Evolutionary conservation across 2,113 vertebrate genomes (phyloP).

Genomic region (Odobenus rosmarus): DNA sequence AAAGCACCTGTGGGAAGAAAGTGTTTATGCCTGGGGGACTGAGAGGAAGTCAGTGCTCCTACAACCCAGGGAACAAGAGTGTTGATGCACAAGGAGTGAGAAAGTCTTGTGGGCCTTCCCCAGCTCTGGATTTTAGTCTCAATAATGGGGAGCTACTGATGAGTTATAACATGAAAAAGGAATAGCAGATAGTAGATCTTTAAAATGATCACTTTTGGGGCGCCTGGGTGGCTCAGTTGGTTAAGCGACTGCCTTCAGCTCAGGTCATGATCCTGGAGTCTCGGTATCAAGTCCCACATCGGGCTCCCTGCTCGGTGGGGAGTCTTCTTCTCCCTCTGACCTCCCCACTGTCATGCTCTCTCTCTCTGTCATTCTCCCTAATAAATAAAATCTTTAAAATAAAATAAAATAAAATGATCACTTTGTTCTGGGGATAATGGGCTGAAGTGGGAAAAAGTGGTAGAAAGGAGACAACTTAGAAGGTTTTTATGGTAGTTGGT

Average conservation of each 20-base stretch:
- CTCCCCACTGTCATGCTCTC: no score
- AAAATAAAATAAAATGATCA: background rate
- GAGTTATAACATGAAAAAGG: background rate
- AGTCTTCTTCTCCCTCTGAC: no score
- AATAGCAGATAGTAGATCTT: background rate
- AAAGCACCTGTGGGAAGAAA: background rate
- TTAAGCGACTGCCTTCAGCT: no score
- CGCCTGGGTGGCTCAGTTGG: no score
- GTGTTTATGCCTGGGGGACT: background rate
- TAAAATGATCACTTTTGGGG: background rate
- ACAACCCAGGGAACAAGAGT: background rate
- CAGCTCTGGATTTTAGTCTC: background rate
- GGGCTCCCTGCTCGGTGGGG: no score
- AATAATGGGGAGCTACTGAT: background rate
- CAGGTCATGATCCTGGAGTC: no score
- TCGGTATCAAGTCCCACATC: no score
- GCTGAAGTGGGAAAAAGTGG: background rate
- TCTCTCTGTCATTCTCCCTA: no score
- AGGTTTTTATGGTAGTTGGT: background rate
- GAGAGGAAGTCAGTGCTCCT: background rate
- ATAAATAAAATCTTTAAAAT: no score
- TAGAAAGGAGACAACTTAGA: background rate
- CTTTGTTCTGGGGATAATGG: background rate
- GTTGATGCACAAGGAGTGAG: background rate
- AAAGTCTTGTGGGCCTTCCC: no score